A percentile compares a stretch with the other conserved stretches of the same genome.
Conservation (phyloP, 2,113 vertebrate species). For the Ammodytes dubius region DNA sequence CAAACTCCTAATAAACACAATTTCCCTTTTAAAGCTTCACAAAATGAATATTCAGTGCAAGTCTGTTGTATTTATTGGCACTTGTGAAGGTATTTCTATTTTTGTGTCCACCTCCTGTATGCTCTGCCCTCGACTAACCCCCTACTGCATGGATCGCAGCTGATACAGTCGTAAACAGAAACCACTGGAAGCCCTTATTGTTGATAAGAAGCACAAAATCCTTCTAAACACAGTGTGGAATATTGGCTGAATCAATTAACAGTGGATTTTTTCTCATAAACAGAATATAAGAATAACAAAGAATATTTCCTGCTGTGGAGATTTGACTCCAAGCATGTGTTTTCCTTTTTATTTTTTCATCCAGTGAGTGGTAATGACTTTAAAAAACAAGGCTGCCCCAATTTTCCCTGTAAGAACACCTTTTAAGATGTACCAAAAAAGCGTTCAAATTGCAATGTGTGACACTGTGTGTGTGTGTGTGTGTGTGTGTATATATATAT, state of each 20-base stretch:
- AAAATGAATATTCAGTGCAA: background rate
- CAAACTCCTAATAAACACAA: background rate
- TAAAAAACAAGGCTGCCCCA: slow-evolving; percentile 41
- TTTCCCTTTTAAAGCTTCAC: slow-evolving; percentile 2
- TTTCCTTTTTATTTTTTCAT: slow-evolving; percentile 32
- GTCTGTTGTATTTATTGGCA: background rate
- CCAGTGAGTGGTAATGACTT: slow-evolving; percentile 19
- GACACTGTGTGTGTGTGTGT: slow-evolving; percentile 17
- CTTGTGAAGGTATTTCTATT: slow-evolving; percentile 4
- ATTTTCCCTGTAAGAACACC: slow-evolving; percentile 18
- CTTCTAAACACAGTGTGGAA: slow-evolving; percentile 13
- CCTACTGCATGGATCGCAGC: slow-evolving; percentile 5
- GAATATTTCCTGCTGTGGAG: background rate
- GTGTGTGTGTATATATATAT: background rate
- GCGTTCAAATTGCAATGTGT: slow-evolving; percentile 32
- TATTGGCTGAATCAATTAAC: slow-evolving; percentile 45
- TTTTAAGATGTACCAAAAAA: slow-evolving; percentile 12
- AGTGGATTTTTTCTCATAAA: slow-evolving; percentile 40
- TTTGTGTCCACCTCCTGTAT: slow-evolving; percentile 14
- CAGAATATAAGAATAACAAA: slow-evolving; percentile 1
- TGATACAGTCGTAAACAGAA: slow-evolving; percentile 25
- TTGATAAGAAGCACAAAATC: slow-evolving; percentile 13
- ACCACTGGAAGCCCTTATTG: slow-evolving; percentile 14
- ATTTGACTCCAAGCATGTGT: slow-evolving; percentile 24
- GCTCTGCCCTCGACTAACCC: slow-evolving; percentile 7